Conservation (phyloP, 2,888 invertebrate genomes). For the Dynastes tityus region DNA sequence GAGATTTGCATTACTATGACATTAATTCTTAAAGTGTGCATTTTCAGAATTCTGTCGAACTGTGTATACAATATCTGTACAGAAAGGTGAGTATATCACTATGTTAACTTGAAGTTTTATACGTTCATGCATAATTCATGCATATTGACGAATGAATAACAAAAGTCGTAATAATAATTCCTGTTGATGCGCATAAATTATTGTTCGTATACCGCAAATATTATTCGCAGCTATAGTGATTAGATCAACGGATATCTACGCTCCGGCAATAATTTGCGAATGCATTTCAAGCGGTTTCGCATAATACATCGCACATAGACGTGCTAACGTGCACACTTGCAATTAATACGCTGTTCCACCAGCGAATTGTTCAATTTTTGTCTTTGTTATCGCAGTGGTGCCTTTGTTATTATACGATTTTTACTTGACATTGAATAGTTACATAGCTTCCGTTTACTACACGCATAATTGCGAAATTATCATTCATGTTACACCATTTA, state of each 20-base stretch:
- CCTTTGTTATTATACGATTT: slow-evolving; percentile 20
- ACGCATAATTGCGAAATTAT: slow-evolving; percentile 16
- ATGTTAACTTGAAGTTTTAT: not conserved
- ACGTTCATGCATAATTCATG: slow-evolving; percentile 2
- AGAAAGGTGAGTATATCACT: not conserved
- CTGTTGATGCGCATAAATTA: slow-evolving; percentile 13
- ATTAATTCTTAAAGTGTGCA: no score
- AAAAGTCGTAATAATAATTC: slow-evolving; percentile 2
- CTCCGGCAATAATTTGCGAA: slow-evolving; percentile 30
- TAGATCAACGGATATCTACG: slow-evolving; percentile 35
- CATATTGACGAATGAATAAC: slow-evolving; percentile 4
- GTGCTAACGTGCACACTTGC: not conserved
- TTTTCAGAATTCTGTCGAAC: not conserved
- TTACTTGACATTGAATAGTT: slow-evolving; percentile 21
- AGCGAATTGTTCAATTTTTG: slow-evolving; percentile 21
- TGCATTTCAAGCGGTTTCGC: slow-evolving; percentile 34
- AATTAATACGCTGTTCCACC: slow-evolving; percentile 10
- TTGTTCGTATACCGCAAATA: slow-evolving; percentile 13
- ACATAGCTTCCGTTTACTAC: slow-evolving; percentile 7
- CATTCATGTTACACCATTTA: slow-evolving; percentile 6
- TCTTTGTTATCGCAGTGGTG: not conserved
- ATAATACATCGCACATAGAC: slow-evolving; percentile 27
- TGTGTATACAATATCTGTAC: not conserved
- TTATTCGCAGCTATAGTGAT: slow-evolving; percentile 26
- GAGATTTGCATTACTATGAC: no score